Evolutionary conservation across 2,888 invertebrate species (phyloP), one percentile per base, ranked within the genome.

Genomic region (Slavum lentiscoides): DNA sequence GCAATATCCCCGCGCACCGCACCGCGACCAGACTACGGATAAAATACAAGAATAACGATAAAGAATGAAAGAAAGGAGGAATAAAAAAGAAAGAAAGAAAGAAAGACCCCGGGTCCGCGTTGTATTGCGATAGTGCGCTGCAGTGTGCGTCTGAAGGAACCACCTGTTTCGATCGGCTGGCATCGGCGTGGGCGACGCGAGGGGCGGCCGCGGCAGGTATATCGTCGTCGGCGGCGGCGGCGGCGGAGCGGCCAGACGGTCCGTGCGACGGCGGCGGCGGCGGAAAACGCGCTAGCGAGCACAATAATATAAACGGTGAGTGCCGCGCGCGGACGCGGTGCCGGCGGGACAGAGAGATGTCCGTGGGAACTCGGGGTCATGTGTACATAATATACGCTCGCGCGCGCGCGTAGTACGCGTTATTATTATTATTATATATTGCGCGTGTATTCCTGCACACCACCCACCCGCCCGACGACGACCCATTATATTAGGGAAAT

Each of bases 361-460:
- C 77, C 77, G 77, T 77, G 77, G 77, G 77, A 77, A 77, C 77
- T 70, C 64, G 39, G 77, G 77, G 77, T 70, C 77, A 68, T 64
- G 21, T 59, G 21, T 49, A n/a, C n/a, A n/a, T 55, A 21, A 30
- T 30, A 30, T 30, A 30, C 30, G n/a, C n/a, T n/a, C n/a, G n/a
- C 30, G 30, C 30, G 30, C 30, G 30, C 1, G 30, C 4, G 4
- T 4, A 30, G 30, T 30, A 30, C 30, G 30, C 30, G 30, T 30
- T 30, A 30, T 30, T 30, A 30, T 30, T 30, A 30, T 30, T 30
- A 30, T 30, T 30, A 30, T 30, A 30, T 4, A 30, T 30, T 30
- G 30, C 30, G 30, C 30, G 1, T 30, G 4, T 30, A 30, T 30
- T 30, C 30, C 30, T 30, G 30, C 30, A 30, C 30, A 30, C 30